Base-by-base conservation (phyloP, 1,140 invertebrate genomes). In the Drosophila kurseongensis region DNA sequence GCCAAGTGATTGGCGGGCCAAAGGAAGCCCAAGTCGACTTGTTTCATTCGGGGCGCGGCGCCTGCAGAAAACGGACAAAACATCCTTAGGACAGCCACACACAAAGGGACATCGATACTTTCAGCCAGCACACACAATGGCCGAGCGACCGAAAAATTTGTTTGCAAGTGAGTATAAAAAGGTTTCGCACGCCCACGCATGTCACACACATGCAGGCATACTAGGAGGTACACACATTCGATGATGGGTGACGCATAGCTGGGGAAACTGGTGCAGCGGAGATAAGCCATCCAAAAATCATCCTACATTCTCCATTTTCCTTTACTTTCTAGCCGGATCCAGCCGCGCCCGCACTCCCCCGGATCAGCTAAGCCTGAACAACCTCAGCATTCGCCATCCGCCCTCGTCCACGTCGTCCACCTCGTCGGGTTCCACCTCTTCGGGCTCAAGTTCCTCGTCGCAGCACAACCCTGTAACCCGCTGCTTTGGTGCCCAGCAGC, bases 371-470 rank as follows among this genome's bases (percentile, higher is more conserved):
- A 91, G 78, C 55, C 60, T 92, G 42, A 92, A 91, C 59, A 91
- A 82, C 71, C 72, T 92, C 38, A 88, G 76, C 48, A 78, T 90
- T 35, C 88, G 88, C 27, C 88, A 91, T 79, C 84, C 81, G 44
- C 91, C 91, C n/a, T 91, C 90, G 42, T 91, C 89, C 13, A 83
- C 89, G 6, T 91, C 90, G 48, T 91, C 90, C 16, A 91, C 90
- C n/a, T 91, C 90, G 29, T 91, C 90, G n/a, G 90, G 90, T 29
- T 91, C 90, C 13, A 86, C 90, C 44, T 91, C 90, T 50, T 91
- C 85, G 42, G 86, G 86, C 56, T 90, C 90, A 54, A 91, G 90
- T 86, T 91, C 85, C 85, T 91, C 89, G 51, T 88, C 84, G 74
- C 84, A 88, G 59, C 84, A 84, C 6, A 89, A 84, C 14, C 91